A percentile compares a stretch with the other conserved stretches of the same genome.
phyloP scores from a whole-genome alignment of 2,113 vertebrate genomes.

The Caracal caracal region DNA sequence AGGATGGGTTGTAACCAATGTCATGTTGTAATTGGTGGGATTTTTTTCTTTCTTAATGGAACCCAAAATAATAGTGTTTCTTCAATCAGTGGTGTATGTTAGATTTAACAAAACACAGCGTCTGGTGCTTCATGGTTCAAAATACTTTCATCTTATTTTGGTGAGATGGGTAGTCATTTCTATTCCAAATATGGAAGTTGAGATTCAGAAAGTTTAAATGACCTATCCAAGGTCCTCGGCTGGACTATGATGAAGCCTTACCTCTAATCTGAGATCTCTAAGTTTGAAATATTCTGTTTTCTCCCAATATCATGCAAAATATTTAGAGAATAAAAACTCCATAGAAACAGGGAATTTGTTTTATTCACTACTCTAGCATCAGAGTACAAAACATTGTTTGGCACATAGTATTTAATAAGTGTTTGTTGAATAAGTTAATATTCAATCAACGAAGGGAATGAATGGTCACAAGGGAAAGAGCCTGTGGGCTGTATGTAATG shows the following conservation, averaged over 20 bases:
- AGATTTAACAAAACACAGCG: background rate
- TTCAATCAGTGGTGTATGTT: background rate
- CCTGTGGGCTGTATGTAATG: background rate
- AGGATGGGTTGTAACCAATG: background rate
- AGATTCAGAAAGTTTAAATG: background rate
- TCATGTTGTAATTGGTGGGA: background rate
- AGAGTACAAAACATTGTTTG: background rate
- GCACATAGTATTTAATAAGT: constrained; percentile 11
- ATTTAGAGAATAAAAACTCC: constrained; percentile 45
- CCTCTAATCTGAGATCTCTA: background rate
- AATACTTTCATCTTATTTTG: background rate
- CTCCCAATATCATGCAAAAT: constrained; percentile 25
- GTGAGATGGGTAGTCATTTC: background rate
- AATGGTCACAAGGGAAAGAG: background rate
- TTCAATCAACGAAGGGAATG: background rate
- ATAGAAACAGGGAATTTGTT: constrained; percentile 33
- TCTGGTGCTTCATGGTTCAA: constrained; percentile 11
- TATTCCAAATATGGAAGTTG: constrained; percentile 1
- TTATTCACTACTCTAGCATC: background rate
- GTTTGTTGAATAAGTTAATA: constrained; percentile 1
- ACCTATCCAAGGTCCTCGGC: background rate
- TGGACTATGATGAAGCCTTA: background rate
- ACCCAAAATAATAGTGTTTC: background rate
- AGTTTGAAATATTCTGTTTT: constrained; percentile 43
- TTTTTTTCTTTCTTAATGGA: constrained; percentile 41